Evolutionary conservation across 2,113 vertebrate species (phyloP).

Genomic region (Pycnonotus jocosus): DNA sequence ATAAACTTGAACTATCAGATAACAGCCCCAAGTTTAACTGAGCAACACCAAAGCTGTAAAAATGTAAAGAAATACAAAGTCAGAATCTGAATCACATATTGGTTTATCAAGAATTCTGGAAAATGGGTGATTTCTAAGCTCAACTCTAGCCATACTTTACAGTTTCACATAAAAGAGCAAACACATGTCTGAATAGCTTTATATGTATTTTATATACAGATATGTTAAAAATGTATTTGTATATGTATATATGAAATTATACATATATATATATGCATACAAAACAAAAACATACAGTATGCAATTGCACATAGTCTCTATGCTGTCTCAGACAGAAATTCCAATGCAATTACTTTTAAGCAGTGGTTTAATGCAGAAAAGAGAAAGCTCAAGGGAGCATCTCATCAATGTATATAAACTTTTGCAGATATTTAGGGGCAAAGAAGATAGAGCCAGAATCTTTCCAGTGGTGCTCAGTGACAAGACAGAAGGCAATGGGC

Average conservation of each 20-base stretch:
- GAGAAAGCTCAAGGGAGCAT: neutral
- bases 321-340: neutral
- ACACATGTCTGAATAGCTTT: neutral
- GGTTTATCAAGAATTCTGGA: neutral
- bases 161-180: neutral
- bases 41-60: neutral
- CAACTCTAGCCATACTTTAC: neutral
- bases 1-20: neutral
- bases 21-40: neutral
- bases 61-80: neutral
- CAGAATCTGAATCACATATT: neutral
- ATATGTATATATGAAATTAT: neutral
- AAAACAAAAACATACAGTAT: neutral
- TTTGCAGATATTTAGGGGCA: neutral
- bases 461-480: neutral
- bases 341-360: neutral
- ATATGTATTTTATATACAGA: neutral
- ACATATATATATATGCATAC: neutral
- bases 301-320: neutral
- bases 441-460: neutral
- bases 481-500: rapidly evolving
- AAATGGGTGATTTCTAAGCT: neutral
- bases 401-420: neutral
- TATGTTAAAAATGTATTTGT: neutral
- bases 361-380: neutral